Evolutionary conservation across 1,140 invertebrate genomes (phyloP), one percentile per base, ranked within the genome.

Genomic region (Camponotus floridanus): DNA sequence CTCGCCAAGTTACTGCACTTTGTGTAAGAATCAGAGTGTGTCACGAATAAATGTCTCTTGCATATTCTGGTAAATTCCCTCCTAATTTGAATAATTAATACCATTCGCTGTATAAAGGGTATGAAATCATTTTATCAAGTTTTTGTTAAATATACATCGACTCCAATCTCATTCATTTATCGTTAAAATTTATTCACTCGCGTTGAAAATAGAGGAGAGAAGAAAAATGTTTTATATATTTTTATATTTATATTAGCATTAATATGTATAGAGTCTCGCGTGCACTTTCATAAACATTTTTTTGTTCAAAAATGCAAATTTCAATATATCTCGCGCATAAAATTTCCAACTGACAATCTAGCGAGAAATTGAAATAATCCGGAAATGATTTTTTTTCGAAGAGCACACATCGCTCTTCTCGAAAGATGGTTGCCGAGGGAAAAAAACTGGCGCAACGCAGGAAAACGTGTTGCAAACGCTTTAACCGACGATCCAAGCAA

Each of bases 401-500:
- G 67, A 9, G 68, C 39, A 39, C 45, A 48, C 39, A n/a, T 45
- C 68, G 26, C 55, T 59, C 26, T 61, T 42, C 33, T 59, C 79
- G 39, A 8, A n/a, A 31, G 26, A 48, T 36, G 79, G 57, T n/a
- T n/a, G 55, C 9, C 36, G 11, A 15, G 18, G 36, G 33, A 31
- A 15, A 15, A 83, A 83, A 83, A 9, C 26, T 42, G 57, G 33
- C 42, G 64, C 74, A 76, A 8, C 73, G 55, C 7, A 57, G 39
- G 57, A 68, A 67, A 67, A 68, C 39, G 84, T 65, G 74, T 80
- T 85, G 68, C 68, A 39, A 45, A 68, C 67, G 68, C 68, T 74
- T 74, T 45, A 83, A 65, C 36, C 79, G 79, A 83, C 79, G 79
- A 83, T 83, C 79, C 79, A 74, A 51, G 79, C 79, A 83, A 83